Evolutionary conservation across 2,113 vertebrate species (phyloP).

Genomic region (Macquaria ambigua): DNA sequence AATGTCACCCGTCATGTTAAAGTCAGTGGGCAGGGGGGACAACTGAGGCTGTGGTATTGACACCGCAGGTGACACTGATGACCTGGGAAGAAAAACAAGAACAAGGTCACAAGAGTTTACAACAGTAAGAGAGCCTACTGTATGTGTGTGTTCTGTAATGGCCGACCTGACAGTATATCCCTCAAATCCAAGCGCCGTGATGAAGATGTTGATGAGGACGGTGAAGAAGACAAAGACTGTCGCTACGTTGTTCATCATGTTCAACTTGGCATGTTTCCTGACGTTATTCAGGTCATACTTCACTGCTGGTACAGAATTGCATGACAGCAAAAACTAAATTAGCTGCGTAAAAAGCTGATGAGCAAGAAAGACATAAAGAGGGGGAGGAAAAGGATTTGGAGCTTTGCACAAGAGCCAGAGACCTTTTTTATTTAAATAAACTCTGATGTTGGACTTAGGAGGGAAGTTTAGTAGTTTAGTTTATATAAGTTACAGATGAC

Average conservation of each 20-base stretch:
- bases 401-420: too few species aligned
- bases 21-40: background rate
- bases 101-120: background rate
- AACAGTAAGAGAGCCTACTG: background rate
- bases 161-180: conserved; percentile 37
- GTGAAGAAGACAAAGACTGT: conserved; percentile 93
- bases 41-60: background rate
- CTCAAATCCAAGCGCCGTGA: conserved; percentile 91
- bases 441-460: background rate
- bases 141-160: background rate
- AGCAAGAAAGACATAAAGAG: background rate
- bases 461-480: background rate
- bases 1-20: conserved; percentile 26
- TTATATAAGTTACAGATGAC: too few species aligned
- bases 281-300: conserved; percentile 92
- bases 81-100: conserved; percentile 18
- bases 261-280: conserved; percentile 87
- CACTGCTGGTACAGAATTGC: conserved; percentile 80
- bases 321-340: background rate
- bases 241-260: conserved; percentile 90
- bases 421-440: background rate
- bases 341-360: background rate
- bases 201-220: conserved; percentile 93
- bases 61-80: rapidly evolving
- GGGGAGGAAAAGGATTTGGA: background rate